Evolutionary conservation across 2,113 vertebrate genomes (phyloP).

Genomic region (Psophia crepitans): DNA sequence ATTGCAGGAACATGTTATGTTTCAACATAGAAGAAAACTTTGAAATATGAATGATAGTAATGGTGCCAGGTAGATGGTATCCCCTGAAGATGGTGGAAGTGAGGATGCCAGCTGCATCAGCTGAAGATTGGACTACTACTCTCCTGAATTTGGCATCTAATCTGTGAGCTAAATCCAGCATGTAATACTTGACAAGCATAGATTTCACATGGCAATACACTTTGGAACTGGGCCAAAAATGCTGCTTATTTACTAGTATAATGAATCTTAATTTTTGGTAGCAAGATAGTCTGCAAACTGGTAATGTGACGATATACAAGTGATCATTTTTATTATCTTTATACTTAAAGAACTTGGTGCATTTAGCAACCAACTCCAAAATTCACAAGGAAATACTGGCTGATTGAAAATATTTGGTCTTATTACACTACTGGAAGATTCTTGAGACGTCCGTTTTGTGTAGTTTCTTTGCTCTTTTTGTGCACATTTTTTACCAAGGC

Average conservation of each 20-base stretch:
- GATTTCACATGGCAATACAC: not conserved
- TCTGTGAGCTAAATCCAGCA: not conserved
- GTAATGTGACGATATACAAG: not conserved
- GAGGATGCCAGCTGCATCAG: not conserved
- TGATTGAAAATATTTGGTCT: not conserved
- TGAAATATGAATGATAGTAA: not conserved
- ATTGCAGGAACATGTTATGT: not conserved
- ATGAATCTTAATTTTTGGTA: not conserved
- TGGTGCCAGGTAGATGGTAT: not conserved
- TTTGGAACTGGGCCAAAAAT: not conserved
- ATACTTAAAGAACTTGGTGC: not conserved
- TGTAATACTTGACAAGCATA: not conserved
- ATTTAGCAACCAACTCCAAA: not conserved
- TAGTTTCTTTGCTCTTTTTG: not conserved
- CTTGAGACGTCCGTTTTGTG: fast-evolving
- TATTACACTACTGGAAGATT: not conserved
- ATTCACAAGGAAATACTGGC: not conserved
- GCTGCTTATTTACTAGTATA: not conserved
- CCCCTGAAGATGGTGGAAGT: not conserved
- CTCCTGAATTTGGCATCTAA: not conserved
- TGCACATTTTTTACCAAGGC: not conserved
- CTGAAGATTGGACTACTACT: not conserved
- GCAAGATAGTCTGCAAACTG: not conserved
- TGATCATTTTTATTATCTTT: not conserved
- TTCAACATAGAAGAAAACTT: not conserved